Conservation (phyloP, 2,113 vertebrate species). For the Hippoglossus stenolepis region DNA sequence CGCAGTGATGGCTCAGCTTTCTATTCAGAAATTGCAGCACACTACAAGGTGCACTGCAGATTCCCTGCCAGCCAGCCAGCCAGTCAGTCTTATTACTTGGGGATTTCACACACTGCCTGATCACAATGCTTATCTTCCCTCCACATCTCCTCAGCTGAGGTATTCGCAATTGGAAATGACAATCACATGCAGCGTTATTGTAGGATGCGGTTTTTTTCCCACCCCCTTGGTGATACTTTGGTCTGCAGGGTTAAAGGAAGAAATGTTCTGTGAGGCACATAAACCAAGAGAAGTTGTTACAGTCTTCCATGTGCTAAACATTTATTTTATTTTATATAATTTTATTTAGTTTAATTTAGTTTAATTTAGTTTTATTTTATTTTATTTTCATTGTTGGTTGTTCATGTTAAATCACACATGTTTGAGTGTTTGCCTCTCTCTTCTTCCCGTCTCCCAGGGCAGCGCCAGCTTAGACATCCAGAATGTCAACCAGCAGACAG, state of each 20-base stretch:
- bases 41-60: constrained; percentile 81
- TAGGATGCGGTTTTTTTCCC: constrained; percentile 32
- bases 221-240: no score
- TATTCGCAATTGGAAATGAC: constrained; percentile 73
- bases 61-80: constrained; percentile 67
- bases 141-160: constrained; percentile 68
- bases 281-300: constrained; percentile 22
- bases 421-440: constrained; percentile 28
- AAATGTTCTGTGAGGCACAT: constrained; percentile 42
- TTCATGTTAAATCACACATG: neutral
- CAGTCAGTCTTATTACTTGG: constrained; percentile 74
- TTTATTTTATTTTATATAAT: neutral
- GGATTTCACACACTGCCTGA: constrained; percentile 75
- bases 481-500: constrained; percentile 98
- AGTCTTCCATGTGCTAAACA: constrained; percentile 18
- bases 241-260: constrained; percentile 33
- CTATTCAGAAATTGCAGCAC: constrained; percentile 75
- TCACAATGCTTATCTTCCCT: constrained; percentile 73
- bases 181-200: constrained; percentile 67
- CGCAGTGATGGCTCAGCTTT: constrained; percentile 80
- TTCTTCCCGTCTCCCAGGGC: constrained; percentile 82
- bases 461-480: constrained; percentile 98
- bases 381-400: neutral
- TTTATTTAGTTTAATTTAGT: neutral
- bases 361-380: no score